phyloP scores from a whole-genome alignment of 2,888 invertebrate genomes.

The Dermolepida albohirtum region DNA sequence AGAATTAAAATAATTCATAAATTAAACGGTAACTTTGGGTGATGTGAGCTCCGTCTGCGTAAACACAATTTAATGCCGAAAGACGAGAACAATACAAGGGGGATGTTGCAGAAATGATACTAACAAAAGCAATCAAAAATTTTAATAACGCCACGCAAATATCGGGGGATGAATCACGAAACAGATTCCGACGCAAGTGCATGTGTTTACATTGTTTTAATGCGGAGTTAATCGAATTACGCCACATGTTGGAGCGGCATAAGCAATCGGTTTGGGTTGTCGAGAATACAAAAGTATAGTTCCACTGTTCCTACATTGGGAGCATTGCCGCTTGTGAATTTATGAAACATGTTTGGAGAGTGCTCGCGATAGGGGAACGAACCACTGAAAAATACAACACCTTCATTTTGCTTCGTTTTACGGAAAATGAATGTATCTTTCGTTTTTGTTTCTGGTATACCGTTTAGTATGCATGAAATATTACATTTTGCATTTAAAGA shows the following conservation, averaged over 20 bases:
- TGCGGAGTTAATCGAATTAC: conserved; percentile 44
- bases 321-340: too few species aligned
- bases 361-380: too few species aligned
- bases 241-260: conserved; percentile 22
- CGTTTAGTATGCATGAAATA: too few species aligned
- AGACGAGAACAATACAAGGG: conserved; percentile 17
- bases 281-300: too few species aligned
- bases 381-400: too few species aligned
- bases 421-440: too few species aligned
- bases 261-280: conserved; percentile 6
- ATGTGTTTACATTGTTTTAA: conserved; percentile 44
- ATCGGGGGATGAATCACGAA: conserved; percentile 37
- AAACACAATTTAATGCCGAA: conserved; percentile 27
- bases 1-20: conserved; percentile 1
- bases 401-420: too few species aligned
- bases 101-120: conserved; percentile 6
- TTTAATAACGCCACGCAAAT: conserved; percentile 44
- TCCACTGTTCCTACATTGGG: too few species aligned
- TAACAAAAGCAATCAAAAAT: conserved; percentile 41
- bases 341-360: too few species aligned
- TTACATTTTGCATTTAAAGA: too few species aligned
- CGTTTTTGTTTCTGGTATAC: too few species aligned
- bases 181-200: conserved; percentile 29
- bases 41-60: conserved; percentile 10
- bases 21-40: not conserved